phyloP scores from a whole-genome alignment of 2,113 vertebrate species.

The Zapus hudsonius region DNA sequence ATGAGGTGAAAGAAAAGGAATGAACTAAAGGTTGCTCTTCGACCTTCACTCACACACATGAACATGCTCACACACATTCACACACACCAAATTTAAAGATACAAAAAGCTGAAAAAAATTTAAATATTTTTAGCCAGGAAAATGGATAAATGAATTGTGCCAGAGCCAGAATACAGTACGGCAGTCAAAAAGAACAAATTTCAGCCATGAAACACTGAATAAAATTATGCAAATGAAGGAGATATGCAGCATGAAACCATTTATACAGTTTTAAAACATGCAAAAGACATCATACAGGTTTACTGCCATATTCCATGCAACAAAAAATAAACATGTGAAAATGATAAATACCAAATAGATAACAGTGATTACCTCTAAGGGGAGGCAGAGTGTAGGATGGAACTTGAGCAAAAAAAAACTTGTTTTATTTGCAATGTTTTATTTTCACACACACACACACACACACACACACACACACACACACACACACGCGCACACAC shows the following conservation, averaged over 20 bases:
- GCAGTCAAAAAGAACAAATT: slow-evolving; percentile 2
- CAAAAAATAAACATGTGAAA: slow-evolving; percentile 24
- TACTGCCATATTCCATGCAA: slow-evolving; percentile 4
- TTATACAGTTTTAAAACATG: slow-evolving; percentile 18
- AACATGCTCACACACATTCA: too few species aligned
- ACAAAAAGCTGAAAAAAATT: too few species aligned
- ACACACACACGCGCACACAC: too few species aligned
- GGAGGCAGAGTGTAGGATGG: background rate
- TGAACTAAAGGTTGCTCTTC: too few species aligned
- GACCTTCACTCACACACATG: too few species aligned
- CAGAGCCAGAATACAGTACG: background rate
- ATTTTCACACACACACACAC: too few species aligned
- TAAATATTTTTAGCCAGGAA: slow-evolving; percentile 2
- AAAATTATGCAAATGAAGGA: background rate
- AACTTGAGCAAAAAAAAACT: slow-evolving; percentile 12
- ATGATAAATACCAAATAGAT: slow-evolving; percentile 27
- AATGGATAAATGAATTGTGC: background rate
- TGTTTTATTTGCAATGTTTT: background rate
- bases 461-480: too few species aligned
- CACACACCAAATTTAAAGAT: too few species aligned
- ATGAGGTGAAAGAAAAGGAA: too few species aligned
- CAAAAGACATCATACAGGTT: slow-evolving; percentile 3
- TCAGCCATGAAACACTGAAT: background rate
- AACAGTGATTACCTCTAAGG: background rate
- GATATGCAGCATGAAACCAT: background rate